Evolutionary conservation across 1,140 invertebrate genomes (phyloP), one percentile per base, ranked within the genome.

Genomic region (Leptinotarsa texana): DNA sequence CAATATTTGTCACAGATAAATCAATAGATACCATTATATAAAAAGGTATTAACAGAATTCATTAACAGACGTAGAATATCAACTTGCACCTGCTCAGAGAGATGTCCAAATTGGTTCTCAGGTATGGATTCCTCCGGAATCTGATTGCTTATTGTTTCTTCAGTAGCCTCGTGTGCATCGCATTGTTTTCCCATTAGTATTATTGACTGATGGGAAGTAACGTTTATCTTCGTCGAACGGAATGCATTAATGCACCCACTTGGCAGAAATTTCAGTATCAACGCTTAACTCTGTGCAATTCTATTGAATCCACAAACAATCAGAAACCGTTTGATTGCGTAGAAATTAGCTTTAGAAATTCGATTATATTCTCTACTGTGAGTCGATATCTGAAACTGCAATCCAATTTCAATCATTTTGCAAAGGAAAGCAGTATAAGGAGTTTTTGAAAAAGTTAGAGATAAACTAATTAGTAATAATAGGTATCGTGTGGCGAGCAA

Each of bases 281-380:
- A 33, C 6, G 6, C 33, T 33, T n/a, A n/a, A 57, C 51, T 57
- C 51, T 57, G 13, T 57, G 51, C 51, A 57, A n/a, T 57, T 57
- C 51, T 4, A 57, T 57, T n/a, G 51, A 57, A 57, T 57, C 13
- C 8, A n/a, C 51, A n/a, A 57, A 57, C 51, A 57, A 57, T 57
- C 51, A 17, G 51, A 57, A 57, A 57, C n/a, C n/a, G 5, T 57
- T 57, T 57, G 51, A 57, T n/a, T 57, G 51, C 13, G n/a, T 57
- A n/a, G 13, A n/a, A 57, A 57, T 57, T n/a, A 57, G 51, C 51
- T 57, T 57, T 57, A 6, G 51, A 57, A 57, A 57, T 57, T 57
- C 51, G 13, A 57, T 57, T 57, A 57, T 57, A 15, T n/a, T 8
- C n/a, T n/a, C 33, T 42, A 11, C 8, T 42, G 33, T 42, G 33